Conservation (phyloP, 2,888 invertebrate species). For the Volucella zonaria region DNA sequence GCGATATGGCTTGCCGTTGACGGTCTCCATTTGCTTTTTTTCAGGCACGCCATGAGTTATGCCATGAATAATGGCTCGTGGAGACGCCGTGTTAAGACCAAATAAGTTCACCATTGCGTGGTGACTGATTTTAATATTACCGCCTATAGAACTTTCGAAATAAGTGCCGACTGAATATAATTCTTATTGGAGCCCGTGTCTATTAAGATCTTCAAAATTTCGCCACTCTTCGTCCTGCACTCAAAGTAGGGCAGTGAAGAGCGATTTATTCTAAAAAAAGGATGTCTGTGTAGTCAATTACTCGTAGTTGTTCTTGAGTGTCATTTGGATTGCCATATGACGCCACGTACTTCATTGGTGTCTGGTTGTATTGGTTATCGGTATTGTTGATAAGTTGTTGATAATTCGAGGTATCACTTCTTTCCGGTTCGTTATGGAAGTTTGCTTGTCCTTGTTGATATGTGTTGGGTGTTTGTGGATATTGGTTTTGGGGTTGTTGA, state of each 20-base stretch:
- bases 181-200: neutral
- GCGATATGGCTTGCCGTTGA: no score
- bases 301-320: neutral
- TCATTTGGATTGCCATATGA: neutral
- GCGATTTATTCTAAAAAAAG: slow-evolving; percentile 1
- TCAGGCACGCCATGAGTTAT: no score
- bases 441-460: no score
- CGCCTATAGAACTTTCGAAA: no score
- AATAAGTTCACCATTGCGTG: no score
- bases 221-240: slow-evolving; percentile 8
- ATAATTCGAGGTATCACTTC: neutral
- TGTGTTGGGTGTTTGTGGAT: no score
- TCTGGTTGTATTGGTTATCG: neutral
- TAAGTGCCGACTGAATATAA: neutral
- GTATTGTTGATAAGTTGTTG: neutral
- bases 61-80: no score
- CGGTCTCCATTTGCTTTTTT: no score
- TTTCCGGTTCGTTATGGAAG: slow-evolving; percentile 6
- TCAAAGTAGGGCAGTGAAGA: slow-evolving; percentile 14
- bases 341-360: neutral
- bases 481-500: no score
- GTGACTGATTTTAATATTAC: no score
- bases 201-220: slow-evolving; percentile 13
- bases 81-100: no score
- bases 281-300: neutral